Conservation (phyloP, 2,113 vertebrate species). For the Salvelinus fontinalis region DNA sequence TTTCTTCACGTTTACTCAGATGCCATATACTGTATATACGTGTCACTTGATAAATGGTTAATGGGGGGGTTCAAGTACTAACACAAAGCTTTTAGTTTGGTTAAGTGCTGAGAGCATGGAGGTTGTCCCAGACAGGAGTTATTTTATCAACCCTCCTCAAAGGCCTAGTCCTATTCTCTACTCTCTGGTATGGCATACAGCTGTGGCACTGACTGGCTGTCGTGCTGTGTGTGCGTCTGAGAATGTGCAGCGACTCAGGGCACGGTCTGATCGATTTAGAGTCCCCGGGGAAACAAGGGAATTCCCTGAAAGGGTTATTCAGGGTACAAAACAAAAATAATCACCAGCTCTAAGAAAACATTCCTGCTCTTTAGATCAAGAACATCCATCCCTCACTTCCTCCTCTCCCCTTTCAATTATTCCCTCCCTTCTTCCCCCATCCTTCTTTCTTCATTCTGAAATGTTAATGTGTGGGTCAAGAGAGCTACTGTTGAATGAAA, state of each 20-base stretch:
- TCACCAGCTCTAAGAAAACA: conserved; percentile 40
- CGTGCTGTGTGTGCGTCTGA: conserved; percentile 30
- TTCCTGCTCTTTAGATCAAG: conserved; percentile 29
- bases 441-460: neutral
- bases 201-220: neutral
- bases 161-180: too few relatives aligned
- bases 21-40: neutral
- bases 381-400: neutral
- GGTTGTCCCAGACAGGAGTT: too few relatives aligned
- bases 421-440: neutral
- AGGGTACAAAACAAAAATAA: conserved; percentile 36
- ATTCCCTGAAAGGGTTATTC: conserved; percentile 37
- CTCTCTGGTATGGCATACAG: too few relatives aligned
- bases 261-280: conserved; percentile 36
- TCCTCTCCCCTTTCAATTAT: neutral
- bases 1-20: neutral
- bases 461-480: neutral
- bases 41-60: neutral
- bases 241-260: conserved; percentile 4
- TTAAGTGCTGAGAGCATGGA: too few relatives aligned
- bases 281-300: conserved; percentile 11
- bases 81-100: too few relatives aligned
- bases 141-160: too few relatives aligned
- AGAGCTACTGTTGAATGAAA: neutral
- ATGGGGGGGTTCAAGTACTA: too few relatives aligned